Evolutionary conservation across 2,113 vertebrate species (phyloP), one percentile per base, ranked within the genome.

Genomic region (Passer domesticus): DNA sequence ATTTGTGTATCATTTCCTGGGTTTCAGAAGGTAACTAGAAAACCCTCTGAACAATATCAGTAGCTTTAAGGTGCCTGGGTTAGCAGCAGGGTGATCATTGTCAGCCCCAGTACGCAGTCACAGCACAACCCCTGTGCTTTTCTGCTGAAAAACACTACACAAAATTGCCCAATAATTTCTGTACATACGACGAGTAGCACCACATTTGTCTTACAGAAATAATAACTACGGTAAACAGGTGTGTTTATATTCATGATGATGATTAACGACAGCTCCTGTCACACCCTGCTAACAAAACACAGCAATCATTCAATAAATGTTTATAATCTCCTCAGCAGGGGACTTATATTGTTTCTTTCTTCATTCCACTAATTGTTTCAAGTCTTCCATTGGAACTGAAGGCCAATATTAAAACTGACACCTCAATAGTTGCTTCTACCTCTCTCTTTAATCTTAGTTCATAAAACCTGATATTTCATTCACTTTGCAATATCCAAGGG

Each of bases 261-360:
- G 46, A 89, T 55, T 56, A 94, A 86, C 55, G 90, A 79, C 14
- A 87, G 56, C 35, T 92, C 43, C 62, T 73, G 25, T 33, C 15
- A 9, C 31, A 35, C 27, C 89, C 56, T 59, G 62, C 58, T 92
- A 79, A 81, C 75, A 72, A 81, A 90, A 56, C 66, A 74, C 41
- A 72, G 67, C 55, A 80, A 83, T 84, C 83, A 77, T 52, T 83
- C 88, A 89, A 69, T 81, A 72, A 85, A 47, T 49, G 60, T 60
- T 93, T 88, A 84, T 49, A 30, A 82, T 47, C 41, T 88, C 3
- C 2, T 81, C 76, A 86, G 66, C 86, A 84, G 90, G 82, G 44
- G 46, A 43, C 21, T 87, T 82, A 56, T 2, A 94, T 31, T 41
- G 33, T 39, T 67, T 72, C 20, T 72, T 72, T 75, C 58, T 90